Conservation (phyloP, 1,140 invertebrate genomes). For the Catajapyx aquilonaris region DNA sequence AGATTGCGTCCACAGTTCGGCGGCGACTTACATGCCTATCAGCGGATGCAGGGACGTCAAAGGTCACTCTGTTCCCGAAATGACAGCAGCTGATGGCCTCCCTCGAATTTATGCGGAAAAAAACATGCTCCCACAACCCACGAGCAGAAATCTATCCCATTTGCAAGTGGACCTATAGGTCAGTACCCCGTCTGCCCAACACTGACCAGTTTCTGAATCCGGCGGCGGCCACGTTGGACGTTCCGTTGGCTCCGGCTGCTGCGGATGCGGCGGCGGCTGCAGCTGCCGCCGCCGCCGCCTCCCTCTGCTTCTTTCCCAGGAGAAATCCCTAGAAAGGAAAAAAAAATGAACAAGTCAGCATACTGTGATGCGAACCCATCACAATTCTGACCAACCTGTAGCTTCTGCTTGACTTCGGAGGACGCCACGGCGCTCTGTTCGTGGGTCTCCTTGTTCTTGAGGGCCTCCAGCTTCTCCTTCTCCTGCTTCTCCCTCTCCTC, state of each 20-base stretch:
- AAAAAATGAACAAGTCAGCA: conserved; percentile 1
- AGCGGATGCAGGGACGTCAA: too few relatives aligned
- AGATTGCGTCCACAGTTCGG: too few relatives aligned
- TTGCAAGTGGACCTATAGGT: too few relatives aligned
- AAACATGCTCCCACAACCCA: too few relatives aligned
- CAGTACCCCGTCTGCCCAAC: conserved; percentile 2
- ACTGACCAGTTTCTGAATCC: conserved; percentile 59
- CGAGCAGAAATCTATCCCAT: too few relatives aligned
- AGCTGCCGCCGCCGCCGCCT: conserved; percentile 39
- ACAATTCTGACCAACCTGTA: conserved; percentile 41
- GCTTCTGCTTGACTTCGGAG: conserved; percentile 83
- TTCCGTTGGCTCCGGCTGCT: conserved; percentile 32
- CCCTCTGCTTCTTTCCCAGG: conserved; percentile 68
- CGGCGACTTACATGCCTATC: too few relatives aligned
- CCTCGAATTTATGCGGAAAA: too few relatives aligned
- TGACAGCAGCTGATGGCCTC: too few relatives aligned
- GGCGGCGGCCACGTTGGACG: conserved; percentile 32
- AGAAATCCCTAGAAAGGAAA: conserved; percentile 54
- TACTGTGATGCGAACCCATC: neutral
- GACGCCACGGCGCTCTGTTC: conserved; percentile 88
- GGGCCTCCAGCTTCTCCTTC: conserved; percentile 52
- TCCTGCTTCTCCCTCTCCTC: conserved; percentile 46
- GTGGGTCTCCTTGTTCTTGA: conserved; percentile 79
- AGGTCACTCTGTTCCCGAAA: too few relatives aligned
- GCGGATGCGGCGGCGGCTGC: conserved; percentile 20